Evolutionary conservation across 2,113 vertebrate genomes (phyloP).

Genomic region (Numida meleagris): DNA sequence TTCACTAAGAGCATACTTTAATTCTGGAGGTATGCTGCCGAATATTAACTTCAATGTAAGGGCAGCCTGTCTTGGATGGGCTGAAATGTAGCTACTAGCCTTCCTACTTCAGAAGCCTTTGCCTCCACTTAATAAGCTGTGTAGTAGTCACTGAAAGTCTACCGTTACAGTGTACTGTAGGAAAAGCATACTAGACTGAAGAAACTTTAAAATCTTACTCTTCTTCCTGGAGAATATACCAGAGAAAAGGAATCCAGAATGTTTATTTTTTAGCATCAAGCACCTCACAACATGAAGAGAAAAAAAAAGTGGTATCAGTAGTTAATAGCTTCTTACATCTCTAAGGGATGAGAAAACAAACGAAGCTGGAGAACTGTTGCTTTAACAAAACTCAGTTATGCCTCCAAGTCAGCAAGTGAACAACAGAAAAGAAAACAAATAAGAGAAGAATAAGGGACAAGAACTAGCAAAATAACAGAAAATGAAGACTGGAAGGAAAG

Average conservation of each 20-base stretch:
- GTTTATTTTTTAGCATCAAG: not conserved
- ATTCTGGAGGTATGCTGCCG: not conserved
- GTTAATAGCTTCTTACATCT: not conserved
- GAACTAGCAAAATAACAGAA: not conserved
- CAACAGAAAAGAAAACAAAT: not conserved
- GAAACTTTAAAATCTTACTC: not conserved
- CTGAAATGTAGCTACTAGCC: not conserved
- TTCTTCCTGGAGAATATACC: not conserved
- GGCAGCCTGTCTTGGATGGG: not conserved
- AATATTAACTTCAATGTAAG: not conserved
- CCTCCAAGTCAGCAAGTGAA: conserved; percentile 17
- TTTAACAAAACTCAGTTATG: not conserved
- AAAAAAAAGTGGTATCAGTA: not conserved
- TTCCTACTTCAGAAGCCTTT: not conserved
- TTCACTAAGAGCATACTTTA: not conserved
- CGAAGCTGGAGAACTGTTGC: not conserved
- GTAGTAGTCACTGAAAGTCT: not conserved
- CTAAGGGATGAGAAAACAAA: not conserved
- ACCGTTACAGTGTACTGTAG: not conserved
- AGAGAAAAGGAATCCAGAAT: not conserved
- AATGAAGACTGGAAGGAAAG: not conserved
- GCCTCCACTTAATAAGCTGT: not conserved
- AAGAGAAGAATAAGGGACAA: not conserved
- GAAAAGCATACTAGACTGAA: not conserved
- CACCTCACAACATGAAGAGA: not conserved